phyloP scores from a whole-genome alignment of 30 jellyfish, hydroid and myxozoan genomes.

The Pelagia noctiluca region DNA sequence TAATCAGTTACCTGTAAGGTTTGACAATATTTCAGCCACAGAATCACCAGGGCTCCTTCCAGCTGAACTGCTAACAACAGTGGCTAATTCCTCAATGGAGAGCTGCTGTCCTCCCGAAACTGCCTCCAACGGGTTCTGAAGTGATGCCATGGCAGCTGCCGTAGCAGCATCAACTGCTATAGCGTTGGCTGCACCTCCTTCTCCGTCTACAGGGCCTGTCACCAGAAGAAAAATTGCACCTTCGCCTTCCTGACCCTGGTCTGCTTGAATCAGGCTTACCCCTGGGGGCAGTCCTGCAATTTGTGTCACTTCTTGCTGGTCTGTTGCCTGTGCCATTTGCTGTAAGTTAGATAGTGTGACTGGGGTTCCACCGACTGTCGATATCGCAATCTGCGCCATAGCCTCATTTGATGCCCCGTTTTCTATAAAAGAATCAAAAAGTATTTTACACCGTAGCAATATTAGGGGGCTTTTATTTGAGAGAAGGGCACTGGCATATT shows the following conservation, averaged over 20 bases:
- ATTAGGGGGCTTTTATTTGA: too few species aligned
- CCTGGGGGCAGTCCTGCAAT: constrained; percentile 75
- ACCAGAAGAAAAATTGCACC: constrained; percentile 79
- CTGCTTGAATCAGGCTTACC: constrained; percentile 77
- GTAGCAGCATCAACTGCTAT: constrained; percentile 79
- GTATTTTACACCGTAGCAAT: too few species aligned
- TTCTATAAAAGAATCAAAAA: neutral
- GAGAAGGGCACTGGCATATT: neutral
- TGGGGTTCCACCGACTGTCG: constrained; percentile 51
- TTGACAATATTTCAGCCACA: constrained; percentile 71
- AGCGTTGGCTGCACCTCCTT: constrained; percentile 73
- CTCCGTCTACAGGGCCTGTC: constrained; percentile 83
- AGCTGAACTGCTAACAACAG: constrained; percentile 52
- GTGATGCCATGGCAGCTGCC: constrained; percentile 76
- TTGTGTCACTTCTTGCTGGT: constrained; percentile 59
- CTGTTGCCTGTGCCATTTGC: constrained; percentile 67
- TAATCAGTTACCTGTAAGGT: constrained; percentile 49
- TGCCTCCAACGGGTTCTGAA: constrained; percentile 73
- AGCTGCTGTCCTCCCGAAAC: constrained; percentile 60
- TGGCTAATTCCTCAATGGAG: constrained; percentile 56
- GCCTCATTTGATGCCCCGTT: neutral
- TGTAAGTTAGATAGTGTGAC: constrained; percentile 33
- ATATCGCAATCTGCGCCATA: constrained; percentile 18
- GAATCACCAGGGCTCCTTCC: constrained; percentile 55
- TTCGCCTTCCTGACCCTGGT: constrained; percentile 73